phyloP scores from a whole-genome alignment of 2,113 vertebrate genomes.

The Cariama cristata region DNA sequence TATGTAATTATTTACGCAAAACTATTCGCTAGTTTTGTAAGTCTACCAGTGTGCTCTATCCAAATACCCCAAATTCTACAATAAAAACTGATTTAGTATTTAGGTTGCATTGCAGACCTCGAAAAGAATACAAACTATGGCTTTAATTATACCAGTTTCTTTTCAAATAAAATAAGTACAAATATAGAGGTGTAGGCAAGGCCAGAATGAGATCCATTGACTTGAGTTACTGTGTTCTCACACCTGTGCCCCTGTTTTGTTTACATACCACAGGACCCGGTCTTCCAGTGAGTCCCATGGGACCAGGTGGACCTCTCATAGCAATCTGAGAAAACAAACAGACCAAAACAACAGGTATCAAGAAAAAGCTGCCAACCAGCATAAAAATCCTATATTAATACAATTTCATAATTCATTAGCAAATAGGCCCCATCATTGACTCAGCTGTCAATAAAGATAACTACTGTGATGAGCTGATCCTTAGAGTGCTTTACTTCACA shows the following conservation, averaged over 20 bases:
- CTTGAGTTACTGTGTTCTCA: neutral
- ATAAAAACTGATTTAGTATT: neutral
- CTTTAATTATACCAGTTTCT: neutral
- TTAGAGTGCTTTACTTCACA: neutral
- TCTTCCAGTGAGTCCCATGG: conserved; percentile 97
- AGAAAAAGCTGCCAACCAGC: neutral
- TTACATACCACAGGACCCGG: conserved; percentile 95
- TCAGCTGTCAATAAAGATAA: neutral
- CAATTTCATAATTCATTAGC: neutral
- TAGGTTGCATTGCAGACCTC: neutral
- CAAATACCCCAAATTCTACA: neutral
- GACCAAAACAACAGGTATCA: neutral
- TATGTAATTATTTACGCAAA: neutral
- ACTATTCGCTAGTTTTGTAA: neutral
- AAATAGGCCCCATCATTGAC: neutral
- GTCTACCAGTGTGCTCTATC: neutral
- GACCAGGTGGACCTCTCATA: conserved; percentile 93
- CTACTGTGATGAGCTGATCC: neutral
- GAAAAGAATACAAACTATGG: neutral
- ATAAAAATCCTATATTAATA: neutral
- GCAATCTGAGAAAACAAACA: conserved; percentile 85
- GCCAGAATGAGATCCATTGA: neutral
- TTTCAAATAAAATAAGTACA: neutral
- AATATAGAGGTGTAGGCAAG: neutral
- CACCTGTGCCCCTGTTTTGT: neutral